Evolutionary conservation across 2,888 invertebrate species (phyloP), one percentile per base, ranked within the genome.

Genomic region (Salticus scenicus): DNA sequence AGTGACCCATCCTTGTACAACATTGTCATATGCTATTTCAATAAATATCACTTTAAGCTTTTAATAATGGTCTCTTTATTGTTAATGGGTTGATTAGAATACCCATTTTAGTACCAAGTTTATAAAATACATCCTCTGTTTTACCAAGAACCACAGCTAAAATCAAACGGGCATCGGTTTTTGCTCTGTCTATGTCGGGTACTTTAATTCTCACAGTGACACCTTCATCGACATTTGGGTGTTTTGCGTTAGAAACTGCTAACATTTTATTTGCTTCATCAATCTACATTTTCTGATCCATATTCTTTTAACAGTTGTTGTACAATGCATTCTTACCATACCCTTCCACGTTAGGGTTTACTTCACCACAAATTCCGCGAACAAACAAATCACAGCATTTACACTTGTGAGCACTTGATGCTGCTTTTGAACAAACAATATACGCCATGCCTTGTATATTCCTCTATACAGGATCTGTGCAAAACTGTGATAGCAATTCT

Each of bases 1-100:
- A 86, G 86, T 86, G 86, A 80, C 86, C 86, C 86, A 77, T 86
- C 86, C 86, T 86, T 86, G 86, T 86, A 86, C 86, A 86, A 86
- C 86, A 80, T 80, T 86, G 86, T 86, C 86, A 80, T 86, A 80
- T 86, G 86, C 86, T 86, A 86, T 86, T 86, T 86, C 80, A 86
- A 86, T 86, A 86, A 86, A 86, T 72, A 86, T 86, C 86, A 86
- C 86, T 86, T 86, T 86, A 86, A 86, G 86, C 76, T 80, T 86
- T 86, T 86, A 70, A 31, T 74, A 33, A n/a, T 17, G 42, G 30
- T 70, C 33, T 81, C 63, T 81, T 74, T 42, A n/a, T n/a, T n/a
- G n/a, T n/a, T n/a, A n/a, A n/a, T n/a, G n/a, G n/a, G n/a, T n/a
- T n/a, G n/a, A n/a, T n/a, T n/a, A n/a, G n/a, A n/a, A n/a, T n/a